phyloP scores from a whole-genome alignment of 2,797 vertebrate species.

The Syngnathus rostellatus region DNA sequence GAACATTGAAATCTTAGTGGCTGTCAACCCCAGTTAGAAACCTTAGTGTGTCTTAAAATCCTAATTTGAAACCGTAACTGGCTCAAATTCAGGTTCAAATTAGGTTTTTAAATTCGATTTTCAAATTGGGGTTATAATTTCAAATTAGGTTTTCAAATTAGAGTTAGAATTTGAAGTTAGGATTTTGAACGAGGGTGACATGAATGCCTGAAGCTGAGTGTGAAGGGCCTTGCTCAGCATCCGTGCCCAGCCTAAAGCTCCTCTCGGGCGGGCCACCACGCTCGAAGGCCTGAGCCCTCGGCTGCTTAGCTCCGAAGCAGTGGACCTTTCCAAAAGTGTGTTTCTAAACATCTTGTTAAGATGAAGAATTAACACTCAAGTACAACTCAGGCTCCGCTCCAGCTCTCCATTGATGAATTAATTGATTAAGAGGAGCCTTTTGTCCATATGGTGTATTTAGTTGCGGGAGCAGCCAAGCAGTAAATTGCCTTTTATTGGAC shows the following conservation, averaged over 20 bases:
- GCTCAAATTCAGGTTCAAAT: too few species aligned
- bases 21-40: not conserved
- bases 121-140: too few species aligned
- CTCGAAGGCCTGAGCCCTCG: slow-evolving; percentile 32
- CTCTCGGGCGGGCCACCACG: slow-evolving; percentile 11
- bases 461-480: slow-evolving; percentile 70
- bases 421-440: slow-evolving; percentile 7
- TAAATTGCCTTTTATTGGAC: slow-evolving; percentile 84
- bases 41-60: not conserved
- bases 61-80: not conserved
- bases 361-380: slow-evolving; percentile 2
- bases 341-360: slow-evolving; percentile 5
- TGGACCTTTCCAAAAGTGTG: not conserved
- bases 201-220: not conserved
- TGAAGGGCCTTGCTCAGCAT: too few species aligned
- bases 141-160: not conserved
- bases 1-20: not conserved
- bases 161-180: not conserved
- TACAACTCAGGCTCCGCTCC: not conserved
- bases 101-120: not conserved
- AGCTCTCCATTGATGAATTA: slow-evolving; percentile 4
- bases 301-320: slow-evolving; percentile 48
- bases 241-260: not conserved
- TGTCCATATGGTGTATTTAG: slow-evolving; percentile 53
- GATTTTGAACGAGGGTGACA: not conserved